Conservation (phyloP, 23 tunicate genomes). For the Diplosoma virens region DNA sequence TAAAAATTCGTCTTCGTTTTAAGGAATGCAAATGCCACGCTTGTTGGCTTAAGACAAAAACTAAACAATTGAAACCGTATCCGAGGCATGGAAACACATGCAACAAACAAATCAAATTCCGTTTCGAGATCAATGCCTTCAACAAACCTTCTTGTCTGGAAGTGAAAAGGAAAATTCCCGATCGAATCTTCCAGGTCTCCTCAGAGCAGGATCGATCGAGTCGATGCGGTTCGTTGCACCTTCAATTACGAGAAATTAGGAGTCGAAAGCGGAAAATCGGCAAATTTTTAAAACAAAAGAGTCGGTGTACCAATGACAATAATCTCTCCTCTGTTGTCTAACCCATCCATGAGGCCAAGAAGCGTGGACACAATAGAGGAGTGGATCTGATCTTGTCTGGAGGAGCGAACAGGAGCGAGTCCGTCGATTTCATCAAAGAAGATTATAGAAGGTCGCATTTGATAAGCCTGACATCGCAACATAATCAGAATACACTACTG, state of each 20-base stretch:
- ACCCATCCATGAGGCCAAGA: constrained; percentile 93
- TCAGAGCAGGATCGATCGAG: constrained; percentile 88
- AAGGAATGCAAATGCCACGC: no score
- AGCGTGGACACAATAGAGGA: constrained; percentile 87
- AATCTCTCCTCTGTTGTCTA: constrained; percentile 82
- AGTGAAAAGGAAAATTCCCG: constrained; percentile 78
- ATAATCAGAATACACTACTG: background rate
- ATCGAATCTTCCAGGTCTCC: constrained; percentile 95
- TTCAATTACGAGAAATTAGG: no score
- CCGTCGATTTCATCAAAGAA: constrained; percentile 97
- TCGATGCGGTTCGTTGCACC: constrained; percentile 95
- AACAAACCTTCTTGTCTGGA: constrained; percentile 68
- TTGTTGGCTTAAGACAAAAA: no score
- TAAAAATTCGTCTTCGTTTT: no score
- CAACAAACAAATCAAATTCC: no score
- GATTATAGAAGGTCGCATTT: constrained; percentile 87
- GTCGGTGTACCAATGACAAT: constrained; percentile 70
- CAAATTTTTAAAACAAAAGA: background rate
- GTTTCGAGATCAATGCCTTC: no score
- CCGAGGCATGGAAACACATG: no score
- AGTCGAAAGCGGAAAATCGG: no score
- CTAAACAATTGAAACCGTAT: no score
- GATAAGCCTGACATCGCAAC: constrained; percentile 59
- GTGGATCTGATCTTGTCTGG: constrained; percentile 83
- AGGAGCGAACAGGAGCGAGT: constrained; percentile 78